Evolutionary conservation across 2,113 vertebrate genomes (phyloP), one percentile per base, ranked within the genome.

Genomic region (Petaurus breviceps): DNA sequence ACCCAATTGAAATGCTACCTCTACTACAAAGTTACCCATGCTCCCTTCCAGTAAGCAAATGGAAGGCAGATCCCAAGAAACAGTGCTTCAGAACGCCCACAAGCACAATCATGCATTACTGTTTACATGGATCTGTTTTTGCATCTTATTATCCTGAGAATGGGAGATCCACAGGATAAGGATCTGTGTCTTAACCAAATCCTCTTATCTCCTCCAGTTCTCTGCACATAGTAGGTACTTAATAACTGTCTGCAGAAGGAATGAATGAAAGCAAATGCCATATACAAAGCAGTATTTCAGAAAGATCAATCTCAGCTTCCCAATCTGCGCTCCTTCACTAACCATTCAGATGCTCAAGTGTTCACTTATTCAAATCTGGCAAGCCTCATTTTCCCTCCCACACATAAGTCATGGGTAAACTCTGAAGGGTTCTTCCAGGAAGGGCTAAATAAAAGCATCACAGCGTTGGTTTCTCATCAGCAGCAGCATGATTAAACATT

Each of bases 391-490:
- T 28, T 91, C 3, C 90, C 26, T 93, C 55, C 93, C 55, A 93
- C 95, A 94, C 95, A 16, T 68, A 90, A 93, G 77, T 92, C 89
- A 93, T 84, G 51, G 95, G 94, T 92, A 57, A 93, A 93, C 23
- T 89, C 0, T 46, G 31, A 91, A 55, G 23, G 25, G 8, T 61
- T 84, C 68, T 95, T 89, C 43, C 91, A 93, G 22, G 46, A 96
- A 95, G 55, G 19, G 91, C 89, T 57, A 68, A 95, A 43, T 25
- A 46, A 94, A 47, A 95, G 89, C 90, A 84, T 84, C 68, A 84
- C 68, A 84, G 68, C 89, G 50, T 92, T 50, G 91, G 55, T 90
- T 95, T 96, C 26, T 57, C 47, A 90, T 5, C 96, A 92, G 49
- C 37, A 31, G 90, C 26, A 92, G 54, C 68, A 84, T 89, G 68